Base-by-base conservation (phyloP, 2,888 invertebrate genomes). In the Tridacna crocea region DNA sequence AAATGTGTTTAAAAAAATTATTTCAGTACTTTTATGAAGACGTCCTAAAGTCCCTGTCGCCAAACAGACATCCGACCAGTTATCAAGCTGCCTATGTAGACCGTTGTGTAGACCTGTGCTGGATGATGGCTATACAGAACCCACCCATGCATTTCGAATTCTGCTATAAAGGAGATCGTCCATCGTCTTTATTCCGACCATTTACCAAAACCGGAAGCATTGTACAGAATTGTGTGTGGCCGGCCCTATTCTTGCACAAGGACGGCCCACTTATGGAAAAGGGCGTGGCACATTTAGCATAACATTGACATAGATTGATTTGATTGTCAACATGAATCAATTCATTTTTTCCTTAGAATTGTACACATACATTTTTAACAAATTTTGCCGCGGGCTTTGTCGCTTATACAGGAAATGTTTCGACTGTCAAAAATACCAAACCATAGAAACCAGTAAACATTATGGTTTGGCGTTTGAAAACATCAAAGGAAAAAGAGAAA, bases 181-280 rank as follows among this genome's bases (percentile, higher is more conserved):
- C 79, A 1, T 61, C 75, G 15, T 73, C 75, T n/a, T 27, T 79
- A 4, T 87, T 79, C 75, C 60, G 76, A 65, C 80, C 87, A n/a
- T 84, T 84, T 27, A 84, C 87, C 17, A 78, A 80, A n/a, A 79
- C 47, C 47, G 87, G 87, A n/a, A 82, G 78, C 19, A 26, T 55
- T 12, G 84, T 87, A 10, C 84, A 84, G 61, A 78, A 79, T 63
- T 87, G 87, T 58, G 84, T 87, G 19, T 87, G 84, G 84, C 87
- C 87, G 8, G 84, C 84, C 0, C 73, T 87, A 55, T 82, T 79
- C 51, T 60, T 82, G 26, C 68, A 76, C 61, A 84, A 82, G 75
- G 75, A 84, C 51, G 84, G 87, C 1, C 76, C 78, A 22, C 61
- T 87, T 15, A 80, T 87, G 76, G 80, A 78, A 74, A 87, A 87